Conservation (phyloP, 2,888 invertebrate species). For the Dryobotodes eremita region DNA sequence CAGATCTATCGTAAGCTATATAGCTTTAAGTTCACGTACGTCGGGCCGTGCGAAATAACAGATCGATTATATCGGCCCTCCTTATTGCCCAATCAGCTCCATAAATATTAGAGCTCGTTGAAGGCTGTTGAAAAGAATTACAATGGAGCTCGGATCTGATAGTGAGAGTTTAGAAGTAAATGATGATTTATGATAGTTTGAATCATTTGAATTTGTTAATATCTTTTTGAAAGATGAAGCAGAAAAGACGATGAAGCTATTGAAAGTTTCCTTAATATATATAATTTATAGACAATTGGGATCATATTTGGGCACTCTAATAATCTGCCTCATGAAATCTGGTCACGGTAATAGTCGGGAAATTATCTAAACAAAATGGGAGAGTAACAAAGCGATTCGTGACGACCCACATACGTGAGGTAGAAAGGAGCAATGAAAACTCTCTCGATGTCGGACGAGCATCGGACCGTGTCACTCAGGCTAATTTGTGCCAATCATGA, state of each 20-base stretch:
- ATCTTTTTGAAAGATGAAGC: constrained; percentile 6
- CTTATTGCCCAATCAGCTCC: constrained; percentile 71
- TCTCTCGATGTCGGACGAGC: constrained; percentile 77
- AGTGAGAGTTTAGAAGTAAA: constrained; percentile 38
- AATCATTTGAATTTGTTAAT: constrained; percentile 7
- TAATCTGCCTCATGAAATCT: constrained; percentile 36
- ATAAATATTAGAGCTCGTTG: constrained; percentile 61
- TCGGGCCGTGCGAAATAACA: constrained; percentile 80
- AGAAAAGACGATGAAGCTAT: neutral
- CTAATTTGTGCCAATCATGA: constrained; percentile 73
- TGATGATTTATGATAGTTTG: constrained; percentile 42
- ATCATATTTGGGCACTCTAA: constrained; percentile 10
- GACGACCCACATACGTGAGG: constrained; percentile 83
- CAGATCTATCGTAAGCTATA: constrained; percentile 78
- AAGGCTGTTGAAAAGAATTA: constrained; percentile 58
- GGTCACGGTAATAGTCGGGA: constrained; percentile 58
- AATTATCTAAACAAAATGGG: constrained; percentile 74
- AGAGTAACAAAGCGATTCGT: constrained; percentile 82
- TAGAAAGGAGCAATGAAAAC: constrained; percentile 80
- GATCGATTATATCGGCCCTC: constrained; percentile 74
- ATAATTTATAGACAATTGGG: constrained; percentile 12
- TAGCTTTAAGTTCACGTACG: constrained; percentile 85
- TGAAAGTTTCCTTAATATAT: constrained; percentile 8
- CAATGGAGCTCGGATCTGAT: constrained; percentile 47
- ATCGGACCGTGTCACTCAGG: constrained; percentile 77